Conservation (phyloP, 2,888 invertebrate species). For the Lepidocyrtinus sp. region DNA sequence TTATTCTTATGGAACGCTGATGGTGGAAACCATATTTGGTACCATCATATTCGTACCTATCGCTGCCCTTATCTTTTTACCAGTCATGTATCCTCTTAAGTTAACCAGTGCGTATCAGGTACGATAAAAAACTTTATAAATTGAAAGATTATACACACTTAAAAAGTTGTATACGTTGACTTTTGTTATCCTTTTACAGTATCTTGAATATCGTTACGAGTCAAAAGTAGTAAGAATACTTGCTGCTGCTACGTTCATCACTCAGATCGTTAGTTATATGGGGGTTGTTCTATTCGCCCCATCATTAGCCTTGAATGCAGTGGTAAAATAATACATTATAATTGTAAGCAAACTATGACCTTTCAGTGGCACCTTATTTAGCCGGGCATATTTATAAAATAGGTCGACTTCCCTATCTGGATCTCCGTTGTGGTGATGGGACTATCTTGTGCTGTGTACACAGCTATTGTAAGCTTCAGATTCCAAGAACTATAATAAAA, state of each 20-base stretch:
- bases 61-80: slow-evolving; percentile 65
- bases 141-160: not conserved
- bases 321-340: too few relatives aligned
- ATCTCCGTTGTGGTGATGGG: slow-evolving; percentile 64
- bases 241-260: slow-evolving; percentile 67
- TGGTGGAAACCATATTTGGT: slow-evolving; percentile 64
- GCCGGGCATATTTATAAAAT: too few relatives aligned
- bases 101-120: slow-evolving; percentile 68
- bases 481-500: too few relatives aligned
- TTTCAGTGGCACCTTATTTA: too few relatives aligned
- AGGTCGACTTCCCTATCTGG: slow-evolving; percentile 62
- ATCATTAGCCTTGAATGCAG: slow-evolving; percentile 63
- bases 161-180: not conserved
- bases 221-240: slow-evolving; percentile 66
- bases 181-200: slow-evolving; percentile 64
- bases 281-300: slow-evolving; percentile 71
- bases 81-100: slow-evolving; percentile 62
- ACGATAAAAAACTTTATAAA: slow-evolving; percentile 5
- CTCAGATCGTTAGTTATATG: slow-evolving; percentile 70
- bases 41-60: slow-evolving; percentile 62
- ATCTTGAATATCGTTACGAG: slow-evolving; percentile 70
- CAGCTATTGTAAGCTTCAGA: slow-evolving; percentile 65
- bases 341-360: too few relatives aligned
- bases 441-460: slow-evolving; percentile 63
- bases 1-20: slow-evolving; percentile 66